Percentiles rank a stretch among this genome's conserved stretches.
Evolutionary conservation across 1,140 invertebrate genomes (phyloP).

Genomic region (Drosophila takahashii): DNA sequence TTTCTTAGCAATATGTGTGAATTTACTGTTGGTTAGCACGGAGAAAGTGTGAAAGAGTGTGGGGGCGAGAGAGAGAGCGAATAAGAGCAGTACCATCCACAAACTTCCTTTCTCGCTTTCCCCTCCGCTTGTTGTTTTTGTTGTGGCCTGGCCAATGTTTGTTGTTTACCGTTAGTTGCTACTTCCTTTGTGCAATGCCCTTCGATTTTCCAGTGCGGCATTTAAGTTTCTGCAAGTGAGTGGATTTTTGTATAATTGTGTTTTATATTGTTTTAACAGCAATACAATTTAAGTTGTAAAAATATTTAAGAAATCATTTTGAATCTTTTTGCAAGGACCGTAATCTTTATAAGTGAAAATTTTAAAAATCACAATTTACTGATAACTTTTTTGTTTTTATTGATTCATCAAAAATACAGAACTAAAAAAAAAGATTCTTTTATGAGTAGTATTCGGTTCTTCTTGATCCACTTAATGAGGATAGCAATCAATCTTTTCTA

Average conservation of each 20-base stretch:
- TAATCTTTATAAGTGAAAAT: too few relatives aligned
- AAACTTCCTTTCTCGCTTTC: conserved; percentile 13
- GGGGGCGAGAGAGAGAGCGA: conserved; percentile 11
- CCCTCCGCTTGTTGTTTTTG: conserved; percentile 2
- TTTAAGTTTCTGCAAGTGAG: background rate
- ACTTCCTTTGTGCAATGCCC: conserved; percentile 46
- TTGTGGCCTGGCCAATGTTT: conserved; percentile 11
- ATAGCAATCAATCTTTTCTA: too few relatives aligned
- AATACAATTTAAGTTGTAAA: too few relatives aligned
- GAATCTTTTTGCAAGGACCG: too few relatives aligned
- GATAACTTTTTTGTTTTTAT: too few relatives aligned
- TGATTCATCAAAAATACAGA: too few relatives aligned
- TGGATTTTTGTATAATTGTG: too few relatives aligned
- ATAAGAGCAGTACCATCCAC: conserved; percentile 54
- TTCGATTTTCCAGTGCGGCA: conserved; percentile 10
- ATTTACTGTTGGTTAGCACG: background rate
- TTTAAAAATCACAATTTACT: too few relatives aligned
- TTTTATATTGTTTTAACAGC: background rate
- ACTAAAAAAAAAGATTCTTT: too few relatives aligned
- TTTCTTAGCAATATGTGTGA: conserved; percentile 24
- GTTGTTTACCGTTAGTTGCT: conserved; percentile 45
- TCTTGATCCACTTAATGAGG: too few relatives aligned
- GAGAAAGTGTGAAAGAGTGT: background rate
- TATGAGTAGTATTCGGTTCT: too few relatives aligned
- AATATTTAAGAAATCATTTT: too few relatives aligned